These are phyloP conservation scores for Tetragnatha montana DNA, from an alignment of 2,888 invertebrate genomes.

Conservation along the genomic window DNA sequence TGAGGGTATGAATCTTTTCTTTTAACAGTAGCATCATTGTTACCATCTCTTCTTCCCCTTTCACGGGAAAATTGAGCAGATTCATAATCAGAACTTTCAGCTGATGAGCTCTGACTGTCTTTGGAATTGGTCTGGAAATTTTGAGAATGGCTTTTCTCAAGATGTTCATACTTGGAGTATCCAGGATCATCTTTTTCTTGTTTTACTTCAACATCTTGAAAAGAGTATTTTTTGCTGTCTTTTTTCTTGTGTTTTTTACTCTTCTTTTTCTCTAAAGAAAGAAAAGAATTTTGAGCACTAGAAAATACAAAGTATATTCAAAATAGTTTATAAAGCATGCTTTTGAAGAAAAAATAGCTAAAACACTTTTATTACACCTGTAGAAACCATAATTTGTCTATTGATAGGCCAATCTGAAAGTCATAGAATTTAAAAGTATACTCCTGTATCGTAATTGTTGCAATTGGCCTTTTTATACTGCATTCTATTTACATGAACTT, in stretches of 20 bases:
- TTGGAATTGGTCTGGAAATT: slow-evolving; percentile 5
- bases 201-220: slow-evolving; percentile 35
- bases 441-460: too few species aligned
- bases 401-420: too few species aligned
- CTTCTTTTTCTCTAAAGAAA: slow-evolving; percentile 58
- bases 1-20: neutral
- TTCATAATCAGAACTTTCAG: slow-evolving; percentile 17
- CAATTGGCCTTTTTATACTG: too few species aligned
- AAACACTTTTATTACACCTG: too few species aligned
- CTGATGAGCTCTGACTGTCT: slow-evolving; percentile 20
- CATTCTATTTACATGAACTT: too few species aligned
- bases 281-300: neutral
- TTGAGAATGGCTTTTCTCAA: neutral
- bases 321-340: neutral
- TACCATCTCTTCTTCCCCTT: neutral
- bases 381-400: too few species aligned
- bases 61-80: neutral
- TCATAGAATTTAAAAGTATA: too few species aligned
- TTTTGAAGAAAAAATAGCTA: too few species aligned
- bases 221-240: neutral
- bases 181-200: slow-evolving; percentile 58
- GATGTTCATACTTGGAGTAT: slow-evolving; percentile 55
- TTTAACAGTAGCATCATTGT: neutral
- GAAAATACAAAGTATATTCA: neutral
- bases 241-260: slow-evolving; percentile 45